Evolutionary conservation across 37 sponge, comb jelly and placozoan genomes (phyloP), one percentile per base, ranked within the genome.

Genomic region (Spongia lamella): DNA sequence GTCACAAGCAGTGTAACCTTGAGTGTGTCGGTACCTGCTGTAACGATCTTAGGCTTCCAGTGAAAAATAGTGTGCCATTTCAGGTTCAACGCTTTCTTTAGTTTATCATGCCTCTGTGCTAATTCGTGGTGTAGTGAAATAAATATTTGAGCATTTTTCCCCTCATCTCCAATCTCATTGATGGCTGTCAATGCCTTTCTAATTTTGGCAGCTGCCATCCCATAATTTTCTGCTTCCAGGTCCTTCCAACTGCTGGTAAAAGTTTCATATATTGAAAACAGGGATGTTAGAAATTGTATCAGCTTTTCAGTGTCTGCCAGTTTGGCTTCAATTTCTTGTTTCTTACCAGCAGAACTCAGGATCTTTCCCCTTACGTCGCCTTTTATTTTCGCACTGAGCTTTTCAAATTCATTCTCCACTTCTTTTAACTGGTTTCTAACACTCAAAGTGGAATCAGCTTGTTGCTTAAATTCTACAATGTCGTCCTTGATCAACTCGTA

Each of bases 111-210:
- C 11, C 78, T 34, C 1, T 25, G 7, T 1, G 57, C 73, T 4
- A 65, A 55, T 53, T 78, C 86, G 30, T 55, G 38, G 29, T 85
- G 71, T 0, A 85, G 75, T 31, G 86, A 37, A 27, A 25, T 38
- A 50, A 58, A 85, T 15, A 85, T 79, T 61, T 65, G 72, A n/a
- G 86, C 86, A 34, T 85, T 74, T 39, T 79, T 79, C 3, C 79
- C 79, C 31, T 7, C 21, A 9, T 66, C 36, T 6, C 39, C 57
- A 1, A 85, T 25, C 7, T 31, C 61, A 14, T 1, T 37, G 7
- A 85, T 54, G 0, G 38, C 54, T 3, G 65, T 37, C 0, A 68
- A 25, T 25, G 64, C 68, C 7, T 14, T 63, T 7, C 24, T 27
- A 2, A 73, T 21, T 3, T 21, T 54, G n/a, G n/a, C 29, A 14